Conservation (phyloP, 2,797 vertebrate species). For the Esox masquinongy region DNA sequence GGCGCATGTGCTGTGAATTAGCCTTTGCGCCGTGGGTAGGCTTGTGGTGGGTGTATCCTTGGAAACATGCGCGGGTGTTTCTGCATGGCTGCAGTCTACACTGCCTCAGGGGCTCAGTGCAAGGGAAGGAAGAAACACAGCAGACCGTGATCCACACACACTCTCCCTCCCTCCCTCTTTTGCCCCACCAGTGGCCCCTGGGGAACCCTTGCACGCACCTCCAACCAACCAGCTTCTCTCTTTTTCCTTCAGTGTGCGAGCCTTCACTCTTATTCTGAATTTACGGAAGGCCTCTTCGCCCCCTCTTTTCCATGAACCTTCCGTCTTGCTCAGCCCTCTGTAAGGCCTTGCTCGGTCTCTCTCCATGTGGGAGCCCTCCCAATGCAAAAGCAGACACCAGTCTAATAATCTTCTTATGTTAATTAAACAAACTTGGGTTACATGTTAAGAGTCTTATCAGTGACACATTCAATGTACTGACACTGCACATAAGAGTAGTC, state of each 20-base stretch:
- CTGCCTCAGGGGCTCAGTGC: conserved; percentile 52
- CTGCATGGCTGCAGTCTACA: conserved; percentile 59
- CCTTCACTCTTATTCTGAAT: conserved; percentile 48
- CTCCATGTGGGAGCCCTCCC: conserved; percentile 47
- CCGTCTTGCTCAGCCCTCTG: conserved; percentile 30
- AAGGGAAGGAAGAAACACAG: conserved; percentile 43
- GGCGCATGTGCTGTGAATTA: conserved; percentile 69
- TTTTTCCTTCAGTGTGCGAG: conserved; percentile 16
- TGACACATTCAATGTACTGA: not conserved
- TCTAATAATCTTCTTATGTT: not conserved
- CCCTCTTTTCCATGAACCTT: conserved; percentile 50
- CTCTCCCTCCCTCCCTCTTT: conserved; percentile 40
- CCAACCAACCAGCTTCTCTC: conserved; percentile 52
- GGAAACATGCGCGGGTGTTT: conserved; percentile 56
- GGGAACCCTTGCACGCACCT: conserved; percentile 65
- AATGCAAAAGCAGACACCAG: conserved; percentile 7
- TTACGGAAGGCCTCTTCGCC: conserved; percentile 53
- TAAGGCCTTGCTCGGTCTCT: conserved; percentile 51
- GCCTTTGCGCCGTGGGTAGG: conserved; percentile 36
- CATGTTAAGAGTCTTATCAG: not conserved
- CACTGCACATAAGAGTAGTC: not conserved
- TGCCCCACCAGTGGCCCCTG: conserved; percentile 41
- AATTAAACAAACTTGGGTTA: not conserved
- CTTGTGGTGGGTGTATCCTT: conserved; percentile 40
- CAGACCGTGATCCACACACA: conserved; percentile 42